Evolutionary conservation across 2,888 invertebrate species (phyloP), one percentile per base, ranked within the genome.

Genomic region (Phyllotreta striolata): DNA sequence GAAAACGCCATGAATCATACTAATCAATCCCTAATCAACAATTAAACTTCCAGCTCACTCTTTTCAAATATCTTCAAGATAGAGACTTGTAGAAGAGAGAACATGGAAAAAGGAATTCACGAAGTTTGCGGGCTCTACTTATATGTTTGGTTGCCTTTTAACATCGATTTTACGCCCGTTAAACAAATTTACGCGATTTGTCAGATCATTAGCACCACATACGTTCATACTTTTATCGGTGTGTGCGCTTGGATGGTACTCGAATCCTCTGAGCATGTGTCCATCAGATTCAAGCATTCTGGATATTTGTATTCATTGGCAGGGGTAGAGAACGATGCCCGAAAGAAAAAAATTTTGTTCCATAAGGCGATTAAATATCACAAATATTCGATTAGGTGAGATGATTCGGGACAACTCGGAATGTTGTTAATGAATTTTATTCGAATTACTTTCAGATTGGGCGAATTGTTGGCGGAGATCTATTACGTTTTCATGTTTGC

Each of bases 131-230:
- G 67, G 24, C 54, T 67, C 6, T 52, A 63, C 39, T 51, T 63
- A 0, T 57, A 67, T 37, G 63, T 63, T 5, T 67, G 67, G 67
- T 40, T 62, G 63, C 67, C 67, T 0, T 68, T 66, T 52, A 52
- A 66, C 37, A 66, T 69, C 9, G 63, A 69, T 52, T 69, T 46
- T 54, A 55, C 63, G 39, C 68, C 68, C 12, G 55, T 63, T 13
- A 64, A 62, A 41, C 63, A 67, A 39, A 14, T 66, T 3, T 63
- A 59, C 40, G 12, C 63, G 3, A 35, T 57, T 35, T 35, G 52
- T 3, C 67, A 67, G 39, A 41, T 67, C 1, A 61, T 65, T 38
- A 59, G 57, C 6, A 61, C 47, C 2, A 58, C 57, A 39, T 63
- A 65, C 51, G 38, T 67, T 7, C 65, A 65, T 39, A 51, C 56